phyloP scores from a whole-genome alignment of 2,888 invertebrate species.

The Cephus sareptanus region DNA sequence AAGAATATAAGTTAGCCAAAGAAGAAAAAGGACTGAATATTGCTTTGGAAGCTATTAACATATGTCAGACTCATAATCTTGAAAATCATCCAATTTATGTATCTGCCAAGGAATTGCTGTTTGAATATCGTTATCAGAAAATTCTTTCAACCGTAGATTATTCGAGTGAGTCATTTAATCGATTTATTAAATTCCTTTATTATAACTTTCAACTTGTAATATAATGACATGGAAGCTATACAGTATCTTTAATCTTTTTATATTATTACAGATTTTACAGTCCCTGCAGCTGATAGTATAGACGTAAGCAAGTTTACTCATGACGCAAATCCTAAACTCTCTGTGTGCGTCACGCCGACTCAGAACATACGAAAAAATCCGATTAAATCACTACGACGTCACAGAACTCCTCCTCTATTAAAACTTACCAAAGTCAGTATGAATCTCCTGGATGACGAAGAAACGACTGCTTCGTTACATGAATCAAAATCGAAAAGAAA shows the following conservation, averaged over 20 bases:
- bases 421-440: constrained; percentile 39
- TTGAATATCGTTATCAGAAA: constrained; percentile 37
- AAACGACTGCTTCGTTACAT: constrained; percentile 10
- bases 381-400: constrained; percentile 33
- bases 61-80: constrained; percentile 44
- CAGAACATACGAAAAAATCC: constrained; percentile 26
- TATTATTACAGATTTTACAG: constrained; percentile 39
- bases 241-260: background rate
- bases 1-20: constrained; percentile 18
- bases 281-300: constrained; percentile 34
- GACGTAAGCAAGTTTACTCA: constrained; percentile 29
- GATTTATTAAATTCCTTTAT: background rate
- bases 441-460: constrained; percentile 23
- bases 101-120: constrained; percentile 38
- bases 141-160: constrained; percentile 20
- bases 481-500: constrained; percentile 6
- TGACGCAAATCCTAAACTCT: background rate
- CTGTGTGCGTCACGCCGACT: constrained; percentile 34
- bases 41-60: constrained; percentile 34
- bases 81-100: constrained; percentile 46
- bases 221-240: background rate
- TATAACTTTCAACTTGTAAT: background rate
- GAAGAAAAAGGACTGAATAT: constrained; percentile 32
- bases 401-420: constrained; percentile 39
- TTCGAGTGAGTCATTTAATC: constrained; percentile 32